These are phyloP conservation scores for Samia ricini DNA, from an alignment of 1,140 invertebrate genomes.

Conservation along the genomic window DNA sequence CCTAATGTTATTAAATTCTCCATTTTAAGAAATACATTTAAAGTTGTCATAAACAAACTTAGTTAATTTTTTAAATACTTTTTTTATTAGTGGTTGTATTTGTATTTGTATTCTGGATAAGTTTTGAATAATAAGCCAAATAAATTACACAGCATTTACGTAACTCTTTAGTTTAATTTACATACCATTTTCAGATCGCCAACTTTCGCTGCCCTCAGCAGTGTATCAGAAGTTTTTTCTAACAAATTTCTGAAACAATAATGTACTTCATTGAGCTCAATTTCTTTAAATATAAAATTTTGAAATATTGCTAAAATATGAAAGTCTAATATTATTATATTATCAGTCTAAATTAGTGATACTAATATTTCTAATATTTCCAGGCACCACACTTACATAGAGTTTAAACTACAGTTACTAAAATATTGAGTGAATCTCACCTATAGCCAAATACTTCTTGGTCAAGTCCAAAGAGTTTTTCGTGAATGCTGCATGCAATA, in stretches of 20 bases:
- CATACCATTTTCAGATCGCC: constrained; percentile 75
- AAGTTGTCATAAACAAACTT: no score
- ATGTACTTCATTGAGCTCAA: neutral
- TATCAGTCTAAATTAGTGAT: no score
- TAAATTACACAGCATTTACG: neutral
- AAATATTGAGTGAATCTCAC: constrained; percentile 71
- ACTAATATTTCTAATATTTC: no score
- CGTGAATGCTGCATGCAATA: constrained; percentile 85
- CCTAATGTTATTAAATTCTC: no score
- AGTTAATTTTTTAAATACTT: no score
- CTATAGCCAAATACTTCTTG: constrained; percentile 85
- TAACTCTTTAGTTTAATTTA: constrained; percentile 3
- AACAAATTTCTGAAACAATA: constrained; percentile 78
- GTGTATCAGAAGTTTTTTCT: constrained; percentile 87
- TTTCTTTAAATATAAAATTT: neutral
- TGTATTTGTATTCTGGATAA: no score
- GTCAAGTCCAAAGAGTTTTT: constrained; percentile 85
- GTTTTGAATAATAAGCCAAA: neutral
- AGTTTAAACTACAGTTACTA: neutral
- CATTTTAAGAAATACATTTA: no score
- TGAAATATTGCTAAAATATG: no score
- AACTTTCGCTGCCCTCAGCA: constrained; percentile 85
- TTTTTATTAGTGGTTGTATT: no score
- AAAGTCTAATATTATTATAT: no score
- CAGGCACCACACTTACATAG: neutral